Evolutionary conservation across 2,888 invertebrate species (phyloP), one percentile per base, ranked within the genome.

Genomic region (Ormia ochracea): DNA sequence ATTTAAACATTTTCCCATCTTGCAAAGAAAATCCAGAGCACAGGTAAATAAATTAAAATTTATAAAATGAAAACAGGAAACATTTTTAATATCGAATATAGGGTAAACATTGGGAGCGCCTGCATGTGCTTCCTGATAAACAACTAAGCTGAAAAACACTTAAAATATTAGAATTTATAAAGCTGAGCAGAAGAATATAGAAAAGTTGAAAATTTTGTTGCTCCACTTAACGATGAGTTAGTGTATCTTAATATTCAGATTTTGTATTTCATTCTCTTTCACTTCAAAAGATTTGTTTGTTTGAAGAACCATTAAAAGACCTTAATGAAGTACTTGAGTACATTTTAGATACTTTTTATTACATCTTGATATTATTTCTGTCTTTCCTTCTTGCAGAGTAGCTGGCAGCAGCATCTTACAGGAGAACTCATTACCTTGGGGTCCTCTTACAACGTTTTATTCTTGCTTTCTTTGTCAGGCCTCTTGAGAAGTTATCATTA

Each of bases 271-370:
- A 45, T 54, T 19, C 19, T 33, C 7, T 41, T 41, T 33, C 23
- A 14, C 21, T 26, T 36, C 36, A 4, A 10, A 38, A 33, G 33
- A 43, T 74, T 74, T 74, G 48, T 68, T 75, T 76, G 61, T 80
- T 80, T 80, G 72, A 72, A 80, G 80, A 76, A 75, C 75, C 80
- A 80, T 76, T 76, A 80, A 76, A 65, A 72, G 75, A 80, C 72
- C 72, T 80, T 80, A 75, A 75, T 72, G 75, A 80, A 80, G 80
- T 80, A 80, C 80, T 80, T 80, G 76, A 80, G 63, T 65, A 74
- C 41, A 52, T 74, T 74, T 74, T 66, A 50, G 23, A 58, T 66
- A 52, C n/a, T 66, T 65, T 74, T 74, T 74, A 31, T 50, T 58
- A 58, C 43, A 65, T 65, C 41, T 66, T 58, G n/a, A 52, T 69